Percentiles rank a stretch among this genome's conserved stretches.
Evolutionary conservation across 2,113 vertebrate genomes (phyloP).

Genomic region (Poecile atricapillus): DNA sequence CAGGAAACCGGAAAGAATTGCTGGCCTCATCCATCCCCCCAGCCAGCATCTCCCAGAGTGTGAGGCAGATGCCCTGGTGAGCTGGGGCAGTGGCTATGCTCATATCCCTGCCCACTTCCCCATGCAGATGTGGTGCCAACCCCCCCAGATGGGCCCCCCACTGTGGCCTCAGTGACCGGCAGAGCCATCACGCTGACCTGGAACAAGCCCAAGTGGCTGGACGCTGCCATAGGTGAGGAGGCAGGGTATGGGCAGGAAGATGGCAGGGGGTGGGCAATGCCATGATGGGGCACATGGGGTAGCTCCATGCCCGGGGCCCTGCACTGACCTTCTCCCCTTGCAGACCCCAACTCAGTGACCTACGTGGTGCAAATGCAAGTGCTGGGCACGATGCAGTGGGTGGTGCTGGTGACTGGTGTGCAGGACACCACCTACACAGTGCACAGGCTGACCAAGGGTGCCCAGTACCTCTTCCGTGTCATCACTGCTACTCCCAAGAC

Average conservation of each 20-base stretch:
- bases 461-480: slow-evolving; percentile 88
- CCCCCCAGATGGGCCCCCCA: slow-evolving; percentile 87
- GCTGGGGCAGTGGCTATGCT: background rate
- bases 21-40: background rate
- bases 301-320: background rate
- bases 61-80: background rate
- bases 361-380: slow-evolving; percentile 94
- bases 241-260: background rate
- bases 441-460: slow-evolving; percentile 82
- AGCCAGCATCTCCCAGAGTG: rapidly evolving
- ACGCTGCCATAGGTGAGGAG: slow-evolving; percentile 88
- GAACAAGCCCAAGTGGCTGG: slow-evolving; percentile 91
- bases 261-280: background rate
- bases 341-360: slow-evolving; percentile 87
- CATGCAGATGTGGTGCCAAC: slow-evolving; percentile 90
- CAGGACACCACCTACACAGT: slow-evolving; percentile 81
- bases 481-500: slow-evolving; percentile 88
- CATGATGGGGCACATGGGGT: rapidly evolving
- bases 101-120: background rate
- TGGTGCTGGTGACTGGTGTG: slow-evolving; percentile 81
- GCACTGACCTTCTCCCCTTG: background rate
- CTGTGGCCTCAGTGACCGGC: slow-evolving; percentile 84
- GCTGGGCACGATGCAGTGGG: slow-evolving; percentile 91
- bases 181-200: slow-evolving; percentile 86
- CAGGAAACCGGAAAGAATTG: background rate